A percentile compares a stretch with the other conserved stretches of the same genome.
These are phyloP conservation scores for Orestias chungarensis DNA, from an alignment of 2,797 vertebrate genomes.

Conservation along the genomic window DNA sequence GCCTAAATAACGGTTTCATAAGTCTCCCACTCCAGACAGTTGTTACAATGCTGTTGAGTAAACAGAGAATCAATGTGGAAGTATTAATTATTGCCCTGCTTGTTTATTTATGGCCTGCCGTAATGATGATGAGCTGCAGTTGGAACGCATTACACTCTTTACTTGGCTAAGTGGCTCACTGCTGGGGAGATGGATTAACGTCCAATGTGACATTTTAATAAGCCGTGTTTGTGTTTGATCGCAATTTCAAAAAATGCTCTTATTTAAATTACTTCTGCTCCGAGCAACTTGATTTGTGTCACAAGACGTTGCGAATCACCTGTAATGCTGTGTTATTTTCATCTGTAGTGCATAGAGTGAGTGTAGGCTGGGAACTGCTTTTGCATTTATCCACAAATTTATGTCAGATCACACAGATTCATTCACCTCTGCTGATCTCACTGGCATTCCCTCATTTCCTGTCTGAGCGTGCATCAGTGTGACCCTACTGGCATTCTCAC, in stretches of 20 bases:
- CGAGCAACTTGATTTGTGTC: slow-evolving; percentile 6
- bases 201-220: slow-evolving; percentile 29
- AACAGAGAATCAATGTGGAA: slow-evolving; percentile 22
- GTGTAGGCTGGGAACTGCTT: neutral
- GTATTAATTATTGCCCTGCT: slow-evolving; percentile 50
- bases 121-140: slow-evolving; percentile 19
- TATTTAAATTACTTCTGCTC: slow-evolving; percentile 8
- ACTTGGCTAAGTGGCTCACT: slow-evolving; percentile 3
- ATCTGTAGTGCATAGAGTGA: neutral
- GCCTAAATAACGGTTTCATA: slow-evolving; percentile 21
- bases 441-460: slow-evolving; percentile 53
- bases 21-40: slow-evolving; percentile 9
- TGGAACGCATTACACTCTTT: slow-evolving; percentile 5
- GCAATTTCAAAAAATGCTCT: slow-evolving; percentile 11
- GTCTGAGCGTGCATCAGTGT: slow-evolving; percentile 27
- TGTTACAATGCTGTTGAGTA: slow-evolving; percentile 25
- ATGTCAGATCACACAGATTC: neutral
- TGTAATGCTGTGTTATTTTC: neutral
- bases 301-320: neutral
- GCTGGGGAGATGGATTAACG: slow-evolving; percentile 14
- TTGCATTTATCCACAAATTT: slow-evolving; percentile 3
- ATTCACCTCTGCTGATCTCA: slow-evolving; percentile 23
- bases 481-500: slow-evolving; percentile 47
- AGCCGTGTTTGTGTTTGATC: slow-evolving; percentile 13
- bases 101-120: slow-evolving; percentile 50